These are phyloP conservation scores for Cercopithecus mona DNA, from an alignment of 2,113 vertebrate species.

Conservation along the genomic window DNA sequence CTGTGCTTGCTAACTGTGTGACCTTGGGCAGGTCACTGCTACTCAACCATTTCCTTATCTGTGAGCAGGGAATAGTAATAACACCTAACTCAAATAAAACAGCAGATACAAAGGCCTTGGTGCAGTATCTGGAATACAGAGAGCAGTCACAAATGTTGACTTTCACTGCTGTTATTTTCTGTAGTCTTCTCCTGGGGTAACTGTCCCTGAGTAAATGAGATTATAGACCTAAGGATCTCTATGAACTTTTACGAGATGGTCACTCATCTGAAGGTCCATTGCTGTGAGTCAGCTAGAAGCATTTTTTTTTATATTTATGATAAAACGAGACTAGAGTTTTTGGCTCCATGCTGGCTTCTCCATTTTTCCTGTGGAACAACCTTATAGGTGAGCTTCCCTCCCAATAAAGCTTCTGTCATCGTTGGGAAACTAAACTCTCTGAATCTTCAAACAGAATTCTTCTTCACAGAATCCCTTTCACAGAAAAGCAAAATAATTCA, in stretches of 20 bases:
- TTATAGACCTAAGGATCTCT: background rate
- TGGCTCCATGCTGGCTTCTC: background rate
- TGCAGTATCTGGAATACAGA: background rate
- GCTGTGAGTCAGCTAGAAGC: background rate
- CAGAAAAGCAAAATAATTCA: background rate
- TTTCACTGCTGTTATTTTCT: rapidly evolving
- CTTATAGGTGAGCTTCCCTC: background rate
- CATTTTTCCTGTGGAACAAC: background rate
- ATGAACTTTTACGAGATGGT: rapidly evolving
- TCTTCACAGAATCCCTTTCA: background rate
- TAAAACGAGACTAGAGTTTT: background rate
- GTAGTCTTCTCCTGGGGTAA: background rate
- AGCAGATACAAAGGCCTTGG: background rate
- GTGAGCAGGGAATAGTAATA: background rate
- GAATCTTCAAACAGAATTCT: background rate
- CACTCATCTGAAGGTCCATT: background rate
- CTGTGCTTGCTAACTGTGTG: background rate
- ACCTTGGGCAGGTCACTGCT: background rate
- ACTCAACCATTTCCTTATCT: background rate
- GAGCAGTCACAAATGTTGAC: rapidly evolving
- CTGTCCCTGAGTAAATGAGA: background rate
- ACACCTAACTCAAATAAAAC: background rate
- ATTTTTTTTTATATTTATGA: background rate
- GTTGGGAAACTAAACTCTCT: background rate
- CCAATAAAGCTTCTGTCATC: background rate